A percentile compares a stretch with the other conserved stretches of the same genome.
Evolutionary conservation across 2,888 invertebrate genomes (phyloP).

Genomic region (Chrysotoxum bicinctum): DNA sequence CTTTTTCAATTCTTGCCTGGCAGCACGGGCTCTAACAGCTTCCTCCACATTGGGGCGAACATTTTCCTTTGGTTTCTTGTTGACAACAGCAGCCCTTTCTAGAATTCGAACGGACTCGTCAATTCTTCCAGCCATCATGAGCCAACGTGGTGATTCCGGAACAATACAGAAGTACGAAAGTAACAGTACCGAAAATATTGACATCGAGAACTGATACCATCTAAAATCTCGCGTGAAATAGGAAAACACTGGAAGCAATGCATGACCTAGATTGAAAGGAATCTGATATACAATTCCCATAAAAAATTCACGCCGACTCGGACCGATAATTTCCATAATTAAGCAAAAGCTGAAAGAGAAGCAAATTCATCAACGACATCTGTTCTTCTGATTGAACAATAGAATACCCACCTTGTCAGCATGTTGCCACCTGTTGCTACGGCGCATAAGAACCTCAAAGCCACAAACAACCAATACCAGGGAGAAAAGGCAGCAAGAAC

Average conservation of each 20-base stretch:
- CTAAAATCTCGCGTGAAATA: conserved; percentile 84
- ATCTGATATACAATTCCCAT: conserved; percentile 84
- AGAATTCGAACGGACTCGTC: conserved; percentile 84
- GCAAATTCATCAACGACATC: not conserved
- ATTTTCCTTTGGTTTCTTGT: conserved; percentile 82
- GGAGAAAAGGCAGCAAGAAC: conserved; percentile 87
- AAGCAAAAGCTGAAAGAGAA: conserved; percentile 83
- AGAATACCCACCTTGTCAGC: conserved; percentile 83
- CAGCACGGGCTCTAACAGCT: conserved; percentile 81
- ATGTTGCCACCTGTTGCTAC: conserved; percentile 90
- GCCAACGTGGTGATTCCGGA: conserved; percentile 90
- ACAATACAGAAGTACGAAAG: conserved; percentile 85
- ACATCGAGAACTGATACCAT: conserved; percentile 85
- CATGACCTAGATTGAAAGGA: conserved; percentile 86
- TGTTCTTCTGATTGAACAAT: not conserved
- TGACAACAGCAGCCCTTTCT: conserved; percentile 84
- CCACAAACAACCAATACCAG: conserved; percentile 84
- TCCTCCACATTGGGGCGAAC: conserved; percentile 79
- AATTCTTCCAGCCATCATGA: conserved; percentile 85
- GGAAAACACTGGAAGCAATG: conserved; percentile 81
- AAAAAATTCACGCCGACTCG: conserved; percentile 38
- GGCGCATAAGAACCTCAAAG: conserved; percentile 87
- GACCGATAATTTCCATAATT: conserved; percentile 85
- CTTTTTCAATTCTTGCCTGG: conserved; percentile 7
- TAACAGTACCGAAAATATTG: conserved; percentile 84